Evolutionary conservation across 2,113 vertebrate species (phyloP), one percentile per base, ranked within the genome.

Genomic region (Dendropsophus ebraccatus): DNA sequence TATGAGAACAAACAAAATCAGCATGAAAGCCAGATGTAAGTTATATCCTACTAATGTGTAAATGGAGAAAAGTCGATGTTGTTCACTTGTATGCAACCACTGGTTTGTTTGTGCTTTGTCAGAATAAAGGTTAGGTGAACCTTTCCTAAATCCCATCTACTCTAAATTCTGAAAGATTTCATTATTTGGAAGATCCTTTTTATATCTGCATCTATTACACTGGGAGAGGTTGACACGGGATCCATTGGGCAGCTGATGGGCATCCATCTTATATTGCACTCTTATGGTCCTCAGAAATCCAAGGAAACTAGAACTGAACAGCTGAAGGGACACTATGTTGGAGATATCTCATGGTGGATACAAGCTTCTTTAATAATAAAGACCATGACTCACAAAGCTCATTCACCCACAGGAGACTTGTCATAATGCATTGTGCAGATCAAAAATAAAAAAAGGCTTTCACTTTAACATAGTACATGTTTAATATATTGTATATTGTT

Each of bases 61-160:
- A 80, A 75, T 87, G 87, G 91, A 87, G 85, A 90, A 85, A 90
- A 88, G 89, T 91, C 90, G 90, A 92, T 93, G 87, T 90, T 89
- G 88, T 95, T 92, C 90, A 92, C 87, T 60, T 73, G 84, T 81
- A 81, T 81, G 77, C 84, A 60, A 70, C 67, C 77, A 93, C 88
- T 69, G 92, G 88, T 95, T 92, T 89, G 90, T 94, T 91, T 94
- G 91, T 95, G 93, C 92, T 93, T 95, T 89, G 92, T 95, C 93
- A 90, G 84, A 94, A 93, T 91, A 92, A 88, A 94, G 94, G 91
- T 95, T 88, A 94, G 95, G 91, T 95, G 91, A 94, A 93, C 89
- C 90, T 76, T 23, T 76, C 56, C 70, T 58, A 52, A 73, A 52
- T 56, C 37, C 25, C 65, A 60, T 56, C 80, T 72, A 28, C 11